Evolutionary conservation across 1,140 invertebrate species (phyloP).

Genomic region (Drosophila burlai): DNA sequence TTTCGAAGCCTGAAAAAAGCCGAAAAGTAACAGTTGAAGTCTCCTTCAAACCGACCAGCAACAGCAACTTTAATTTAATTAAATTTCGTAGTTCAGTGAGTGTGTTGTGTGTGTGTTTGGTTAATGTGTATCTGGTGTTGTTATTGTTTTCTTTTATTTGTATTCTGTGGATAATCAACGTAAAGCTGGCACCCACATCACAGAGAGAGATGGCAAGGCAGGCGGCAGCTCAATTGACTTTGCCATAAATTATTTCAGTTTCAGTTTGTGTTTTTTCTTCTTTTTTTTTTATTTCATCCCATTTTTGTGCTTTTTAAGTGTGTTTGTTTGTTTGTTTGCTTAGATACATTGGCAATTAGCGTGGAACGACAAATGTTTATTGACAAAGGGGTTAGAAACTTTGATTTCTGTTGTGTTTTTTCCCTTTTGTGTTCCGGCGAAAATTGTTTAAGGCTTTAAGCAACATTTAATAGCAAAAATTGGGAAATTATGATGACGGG

Average conservation of each 20-base stretch:
- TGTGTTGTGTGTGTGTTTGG: slow-evolving; percentile 11
- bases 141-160: slow-evolving; percentile 15
- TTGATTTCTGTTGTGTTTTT: slow-evolving; percentile 13
- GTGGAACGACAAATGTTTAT: slow-evolving; percentile 48
- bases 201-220: slow-evolving; percentile 12
- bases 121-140: slow-evolving; percentile 26
- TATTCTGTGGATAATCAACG: slow-evolving; percentile 36
- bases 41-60: slow-evolving; percentile 34
- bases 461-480: slow-evolving; percentile 15
- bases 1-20: slow-evolving; percentile 8
- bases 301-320: slow-evolving; percentile 11
- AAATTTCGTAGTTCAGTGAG: slow-evolving; percentile 34
- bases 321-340: slow-evolving; percentile 34
- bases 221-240: slow-evolving; percentile 49
- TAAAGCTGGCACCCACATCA: slow-evolving; percentile 45
- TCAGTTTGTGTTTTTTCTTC: not conserved
- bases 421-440: not conserved
- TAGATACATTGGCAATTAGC: slow-evolving; percentile 31
- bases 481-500: not conserved
- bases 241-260: slow-evolving; percentile 50
- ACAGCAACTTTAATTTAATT: slow-evolving; percentile 63
- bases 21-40: slow-evolving; percentile 6
- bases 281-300: slow-evolving; percentile 14
- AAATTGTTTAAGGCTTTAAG: slow-evolving; percentile 12
- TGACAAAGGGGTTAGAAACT: slow-evolving; percentile 31